Conservation (phyloP, 2,797 vertebrate species). For the Dermochelys coriacea region DNA sequence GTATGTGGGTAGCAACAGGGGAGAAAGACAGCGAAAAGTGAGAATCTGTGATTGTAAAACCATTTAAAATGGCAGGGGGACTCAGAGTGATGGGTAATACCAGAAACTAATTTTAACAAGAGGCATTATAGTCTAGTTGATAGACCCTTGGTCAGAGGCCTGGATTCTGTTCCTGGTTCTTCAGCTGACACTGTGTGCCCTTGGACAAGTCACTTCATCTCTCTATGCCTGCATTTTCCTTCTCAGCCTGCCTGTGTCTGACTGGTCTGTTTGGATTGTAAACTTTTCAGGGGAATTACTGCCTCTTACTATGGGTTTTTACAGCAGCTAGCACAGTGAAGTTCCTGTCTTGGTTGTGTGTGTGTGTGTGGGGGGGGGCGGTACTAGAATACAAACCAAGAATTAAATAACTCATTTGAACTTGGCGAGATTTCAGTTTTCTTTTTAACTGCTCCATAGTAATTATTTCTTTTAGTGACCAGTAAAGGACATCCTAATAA, state of each 20-base stretch:
- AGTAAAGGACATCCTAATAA: slow-evolving; percentile 1
- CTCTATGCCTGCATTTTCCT: neutral
- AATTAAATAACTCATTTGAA: slow-evolving; percentile 8
- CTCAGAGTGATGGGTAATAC: neutral
- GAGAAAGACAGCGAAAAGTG: neutral
- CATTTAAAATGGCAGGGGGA: neutral
- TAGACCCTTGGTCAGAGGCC: too few relatives aligned
- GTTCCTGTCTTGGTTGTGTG: neutral
- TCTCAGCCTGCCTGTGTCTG: slow-evolving; percentile 9
- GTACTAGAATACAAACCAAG: neutral
- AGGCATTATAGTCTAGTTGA: neutral
- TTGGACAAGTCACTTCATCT: neutral
- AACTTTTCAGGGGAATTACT: slow-evolving; percentile 9
- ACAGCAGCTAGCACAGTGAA: neutral
- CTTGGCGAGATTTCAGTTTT: slow-evolving; percentile 11
- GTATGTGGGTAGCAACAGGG: neutral
- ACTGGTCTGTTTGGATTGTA: neutral
- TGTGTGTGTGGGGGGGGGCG: too few relatives aligned
- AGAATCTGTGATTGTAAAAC: neutral
- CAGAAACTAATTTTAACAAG: neutral
- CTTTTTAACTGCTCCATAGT: neutral
- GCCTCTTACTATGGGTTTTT: neutral
- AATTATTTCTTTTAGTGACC: neutral
- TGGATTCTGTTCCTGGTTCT: too few relatives aligned
- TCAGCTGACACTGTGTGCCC: neutral